Base-by-base conservation (phyloP, 2,888 invertebrate species). In the Hermaeophaga mercurialis region DNA sequence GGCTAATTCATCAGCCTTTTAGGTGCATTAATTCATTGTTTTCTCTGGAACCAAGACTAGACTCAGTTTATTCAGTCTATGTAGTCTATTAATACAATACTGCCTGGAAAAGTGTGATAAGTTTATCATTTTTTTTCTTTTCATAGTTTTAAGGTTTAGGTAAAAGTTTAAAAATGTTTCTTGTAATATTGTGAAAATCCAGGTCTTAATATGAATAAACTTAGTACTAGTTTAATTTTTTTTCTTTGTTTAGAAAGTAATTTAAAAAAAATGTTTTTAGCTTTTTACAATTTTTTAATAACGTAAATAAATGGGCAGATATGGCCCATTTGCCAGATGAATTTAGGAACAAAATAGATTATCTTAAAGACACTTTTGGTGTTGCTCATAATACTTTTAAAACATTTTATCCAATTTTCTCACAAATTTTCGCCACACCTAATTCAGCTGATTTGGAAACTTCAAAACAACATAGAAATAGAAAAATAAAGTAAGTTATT, bases 381-480 rank as follows among this genome's bases (percentile, higher is more conserved):
- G 96, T 98, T 1, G 93, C 96, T 1, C 91, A 90, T 67, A 90
- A 94, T n/a, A 86, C 96, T 49, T 97, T 93, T 76, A 90, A 94
- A 70, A 94, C 95, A 71, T 96, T 90, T 76, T 87, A 90, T 68
- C 90, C 90, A 4, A 91, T 96, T 49, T 97, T 94, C 72, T 82
- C 85, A 54, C 89, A 90, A 72, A 86, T 98, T 59, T 98, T 97
- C 75, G 82, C 86, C 66, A 86, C 87, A 52, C 86, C 89, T 5
- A 66, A 62, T 36, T 59, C 60, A 14, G 80, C 80, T 61, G 84
- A 84, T 24, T 55, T 70, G 19, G 85, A 85, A 50, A 70, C 73
- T 24, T 58, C 78, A 78, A 55, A 81, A 70, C 83, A 80, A 24
- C 81, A 76, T 70, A 83, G 85, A 72, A 83, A 83, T 49, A 77